Conservation (phyloP, 2,888 invertebrate species). For the Lottia gigantea region DNA sequence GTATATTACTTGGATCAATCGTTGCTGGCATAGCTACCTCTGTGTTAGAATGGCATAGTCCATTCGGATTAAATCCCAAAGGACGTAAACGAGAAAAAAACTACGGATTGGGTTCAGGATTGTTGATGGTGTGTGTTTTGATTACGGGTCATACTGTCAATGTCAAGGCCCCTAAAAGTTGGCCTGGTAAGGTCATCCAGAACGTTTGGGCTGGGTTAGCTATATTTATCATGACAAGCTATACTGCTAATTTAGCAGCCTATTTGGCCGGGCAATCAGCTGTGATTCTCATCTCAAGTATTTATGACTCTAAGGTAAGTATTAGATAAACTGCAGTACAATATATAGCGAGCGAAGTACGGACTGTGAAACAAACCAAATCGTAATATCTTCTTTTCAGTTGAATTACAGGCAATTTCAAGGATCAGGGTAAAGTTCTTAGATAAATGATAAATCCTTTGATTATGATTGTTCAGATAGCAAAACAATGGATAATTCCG, state of each 20-base stretch:
- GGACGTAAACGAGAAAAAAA: constrained; percentile 90
- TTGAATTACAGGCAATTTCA: too few species aligned
- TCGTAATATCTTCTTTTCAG: too few species aligned
- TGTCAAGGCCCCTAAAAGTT: constrained; percentile 93
- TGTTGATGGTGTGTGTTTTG: constrained; percentile 93
- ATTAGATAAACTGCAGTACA: too few species aligned
- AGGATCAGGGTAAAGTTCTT: too few species aligned
- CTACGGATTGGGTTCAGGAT: constrained; percentile 86
- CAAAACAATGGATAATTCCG: too few species aligned
- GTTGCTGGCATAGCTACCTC: constrained; percentile 90
- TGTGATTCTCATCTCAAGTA: constrained; percentile 81
- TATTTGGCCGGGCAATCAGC: constrained; percentile 89
- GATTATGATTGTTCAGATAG: too few species aligned
- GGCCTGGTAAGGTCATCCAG: constrained; percentile 95
- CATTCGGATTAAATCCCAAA: constrained; percentile 93
- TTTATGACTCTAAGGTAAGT: constrained; percentile 85
- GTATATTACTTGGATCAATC: constrained; percentile 87
- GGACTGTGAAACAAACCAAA: too few species aligned
- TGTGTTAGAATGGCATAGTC: constrained; percentile 91
- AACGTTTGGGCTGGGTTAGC: constrained; percentile 95
- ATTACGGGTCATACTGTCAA: constrained; percentile 91
- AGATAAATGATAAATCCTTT: too few species aligned
- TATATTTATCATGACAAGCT: constrained; percentile 92
- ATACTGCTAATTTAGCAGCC: constrained; percentile 92
- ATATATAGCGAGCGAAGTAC: too few species aligned